Percentiles rank a stretch among this genome's conserved stretches.
Conservation (phyloP, 1,140 invertebrate species). For the Temnothorax nylanderi region DNA sequence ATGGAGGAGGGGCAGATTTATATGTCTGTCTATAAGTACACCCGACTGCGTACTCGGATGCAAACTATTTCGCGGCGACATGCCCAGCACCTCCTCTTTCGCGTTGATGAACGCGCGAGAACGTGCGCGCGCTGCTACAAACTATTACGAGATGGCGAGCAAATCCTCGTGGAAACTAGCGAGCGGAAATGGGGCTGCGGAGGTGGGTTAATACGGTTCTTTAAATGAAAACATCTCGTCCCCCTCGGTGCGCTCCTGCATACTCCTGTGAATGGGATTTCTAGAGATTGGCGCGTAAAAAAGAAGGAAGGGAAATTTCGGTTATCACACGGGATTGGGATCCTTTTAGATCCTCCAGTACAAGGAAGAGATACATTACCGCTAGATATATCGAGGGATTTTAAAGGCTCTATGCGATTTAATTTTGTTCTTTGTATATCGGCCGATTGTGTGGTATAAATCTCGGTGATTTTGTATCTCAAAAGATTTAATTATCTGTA, state of each 20-base stretch:
- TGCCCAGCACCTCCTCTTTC: slow-evolving; percentile 27
- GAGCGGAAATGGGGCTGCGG: slow-evolving; percentile 32
- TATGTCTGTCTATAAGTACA: slow-evolving; percentile 46
- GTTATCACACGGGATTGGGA: slow-evolving; percentile 8
- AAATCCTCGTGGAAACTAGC: slow-evolving; percentile 66
- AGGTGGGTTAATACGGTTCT: slow-evolving; percentile 22
- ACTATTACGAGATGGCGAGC: slow-evolving; percentile 64
- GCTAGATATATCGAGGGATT: neutral
- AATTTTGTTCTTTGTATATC: neutral
- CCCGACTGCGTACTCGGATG: slow-evolving; percentile 16
- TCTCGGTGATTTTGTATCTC: too few relatives aligned
- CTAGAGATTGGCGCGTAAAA: neutral
- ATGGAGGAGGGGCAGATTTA: neutral
- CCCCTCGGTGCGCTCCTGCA: neutral
- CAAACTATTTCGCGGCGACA: slow-evolving; percentile 51
- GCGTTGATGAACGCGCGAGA: slow-evolving; percentile 33
- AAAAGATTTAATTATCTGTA: too few relatives aligned
- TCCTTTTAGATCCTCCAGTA: neutral
- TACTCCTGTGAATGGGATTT: slow-evolving; percentile 49
- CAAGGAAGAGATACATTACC: neutral
- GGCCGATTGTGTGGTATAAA: neutral
- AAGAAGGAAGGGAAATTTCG: slow-evolving; percentile 29
- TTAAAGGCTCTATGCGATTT: neutral
- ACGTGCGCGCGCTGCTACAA: slow-evolving; percentile 46
- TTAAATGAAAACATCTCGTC: slow-evolving; percentile 67